A percentile compares a stretch with the other conserved stretches of the same genome.
Evolutionary conservation across 1,140 invertebrate genomes (phyloP).

Genomic region (Homarus americanus): DNA sequence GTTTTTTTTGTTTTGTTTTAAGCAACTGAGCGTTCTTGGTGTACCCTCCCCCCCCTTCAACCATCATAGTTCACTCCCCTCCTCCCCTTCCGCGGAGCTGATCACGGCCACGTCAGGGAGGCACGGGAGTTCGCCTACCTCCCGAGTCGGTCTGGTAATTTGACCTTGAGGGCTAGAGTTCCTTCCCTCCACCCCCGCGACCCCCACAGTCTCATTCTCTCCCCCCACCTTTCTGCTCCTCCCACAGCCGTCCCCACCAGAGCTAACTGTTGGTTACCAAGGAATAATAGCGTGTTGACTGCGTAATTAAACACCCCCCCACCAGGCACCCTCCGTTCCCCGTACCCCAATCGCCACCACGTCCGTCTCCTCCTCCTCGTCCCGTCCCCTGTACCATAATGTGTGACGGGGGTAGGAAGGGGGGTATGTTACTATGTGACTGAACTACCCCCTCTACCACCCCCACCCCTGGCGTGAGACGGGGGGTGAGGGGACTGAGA

Average conservation of each 20-base stretch:
- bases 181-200: too few species aligned
- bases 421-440: neutral
- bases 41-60: neutral
- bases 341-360: neutral
- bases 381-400: neutral
- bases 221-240: too few species aligned
- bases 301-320: too few species aligned
- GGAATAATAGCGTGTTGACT: too few species aligned
- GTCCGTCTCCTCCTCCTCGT: neutral
- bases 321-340: too few species aligned
- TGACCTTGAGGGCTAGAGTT: constrained; percentile 19
- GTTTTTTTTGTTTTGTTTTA: neutral
- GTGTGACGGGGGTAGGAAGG: neutral
- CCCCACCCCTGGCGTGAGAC: neutral
- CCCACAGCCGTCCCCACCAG: too few species aligned
- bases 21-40: neutral
- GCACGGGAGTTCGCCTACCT: neutral
- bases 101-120: neutral
- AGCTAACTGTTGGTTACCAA: too few species aligned
- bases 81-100: neutral
- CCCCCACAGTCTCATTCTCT: too few species aligned
- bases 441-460: neutral
- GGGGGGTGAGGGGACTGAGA: neutral
- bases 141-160: neutral
- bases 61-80: neutral